Base-by-base conservation (phyloP, 2,113 vertebrate species). In the Marmota monax region DNA sequence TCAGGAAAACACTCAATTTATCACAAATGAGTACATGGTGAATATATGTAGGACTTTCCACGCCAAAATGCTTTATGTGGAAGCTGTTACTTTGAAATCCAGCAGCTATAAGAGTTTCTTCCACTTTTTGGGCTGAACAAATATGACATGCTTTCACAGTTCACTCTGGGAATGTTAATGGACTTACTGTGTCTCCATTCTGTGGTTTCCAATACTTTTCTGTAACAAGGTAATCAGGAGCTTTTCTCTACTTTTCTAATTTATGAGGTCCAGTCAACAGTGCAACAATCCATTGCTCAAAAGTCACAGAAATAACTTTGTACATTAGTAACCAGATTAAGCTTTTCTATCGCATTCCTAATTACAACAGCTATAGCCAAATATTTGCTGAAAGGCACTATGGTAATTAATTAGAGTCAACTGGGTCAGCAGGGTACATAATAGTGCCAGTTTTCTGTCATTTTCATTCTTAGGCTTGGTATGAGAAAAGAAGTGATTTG, bases 61-160 rank as follows among this genome's bases (percentile, higher is more conserved):
- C 42, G 79, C 42, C 34, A 70, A 58, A 91, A 20, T 76, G 56
- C 8, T 29, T 34, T 88, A 70, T 86, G 12, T 67, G 39, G 69
- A 84, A 94, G 29, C 25, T 85, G 13, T 77, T 78, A 69, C 85
- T 96, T 96, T 96, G 72, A 88, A 94, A 88, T 92, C 87, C 63
- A 94, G n/a, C 48, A 83, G 39, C 34, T 25, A 2, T 14, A 29
- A 65, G 63, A 91, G 34, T 84, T 96, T 42, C 3, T 23, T 85
- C 34, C 48, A 34, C 42, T 37, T 76, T 93, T 67, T 14, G 4
- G 25, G 18, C 65, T 94, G 78, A 96, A 84, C 63, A 88, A 79
- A 79, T 91, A 56, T 80, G 48, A 85, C 65, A 78, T 29, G 12
- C 23, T 72, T 87, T 88, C 74, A 69, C 13, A 34, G 91, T 93